Base-by-base conservation (phyloP, 2,888 invertebrate species). In the Sisyra nigra region DNA sequence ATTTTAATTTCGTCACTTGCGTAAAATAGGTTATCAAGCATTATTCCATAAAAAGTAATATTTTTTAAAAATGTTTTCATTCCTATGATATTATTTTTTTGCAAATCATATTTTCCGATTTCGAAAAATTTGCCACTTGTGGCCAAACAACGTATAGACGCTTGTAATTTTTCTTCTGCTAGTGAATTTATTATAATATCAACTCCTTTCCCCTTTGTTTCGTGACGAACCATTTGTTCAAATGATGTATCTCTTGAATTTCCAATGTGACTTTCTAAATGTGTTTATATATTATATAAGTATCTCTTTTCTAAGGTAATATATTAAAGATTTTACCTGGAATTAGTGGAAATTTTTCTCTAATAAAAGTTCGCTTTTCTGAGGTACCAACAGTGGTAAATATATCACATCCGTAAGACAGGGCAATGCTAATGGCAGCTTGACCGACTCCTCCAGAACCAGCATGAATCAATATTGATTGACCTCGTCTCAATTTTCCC, bases 401-500 rank as follows among this genome's bases (percentile, higher is more conserved):
- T 2, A 73, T 68, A 48, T 67, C 66, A 52, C 76, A 76, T 7
- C 71, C 72, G 51, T 65, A 59, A 48, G 62, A 58, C 3, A 77
- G 60, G 3, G 76, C 74, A 41, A 79, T 63, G 35, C 66, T 62
- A 41, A 80, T 79, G 15, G 77, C 74, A 1, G 78, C 77, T 57
- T 76, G 75, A 3, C 93, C 93, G 35, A 91, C 89, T 52, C 89
- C 91, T 45, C 91, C 91, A 49, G 83, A 77, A 46, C 89, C 91
- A 42, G 89, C 87, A 60, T 91, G 91, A 53, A 91, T 79, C 17
- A 91, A 71, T 46, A 91, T 76, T 41, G 71, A 63, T 51, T 89
- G 85, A 9, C 87, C 85, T 50, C 69, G 67, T 53, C 71, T 72
- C 69, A 91, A 72, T 56, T 76, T 72, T 30, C 91, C 93, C 49